phyloP scores from a whole-genome alignment of 92 coral and sea anemone genomes.

The Scolanthus callimorphus region DNA sequence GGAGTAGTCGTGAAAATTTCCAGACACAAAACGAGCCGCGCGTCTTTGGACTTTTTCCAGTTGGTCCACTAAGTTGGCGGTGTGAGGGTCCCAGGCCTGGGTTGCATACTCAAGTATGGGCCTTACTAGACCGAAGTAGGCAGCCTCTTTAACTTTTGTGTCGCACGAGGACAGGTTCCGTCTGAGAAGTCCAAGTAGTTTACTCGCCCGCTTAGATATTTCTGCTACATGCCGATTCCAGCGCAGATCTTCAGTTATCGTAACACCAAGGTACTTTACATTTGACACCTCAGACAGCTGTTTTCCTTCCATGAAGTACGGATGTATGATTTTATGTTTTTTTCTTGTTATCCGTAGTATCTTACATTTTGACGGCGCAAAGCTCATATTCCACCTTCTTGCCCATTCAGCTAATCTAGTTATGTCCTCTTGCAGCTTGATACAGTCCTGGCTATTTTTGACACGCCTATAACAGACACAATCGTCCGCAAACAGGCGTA shows the following conservation, averaged over 20 bases:
- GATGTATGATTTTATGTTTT: constrained; percentile 1
- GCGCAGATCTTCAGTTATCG: constrained; percentile 6
- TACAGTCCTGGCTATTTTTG: constrained; percentile 7
- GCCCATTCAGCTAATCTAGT: constrained; percentile 4
- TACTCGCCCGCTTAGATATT: background rate
- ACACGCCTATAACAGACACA: constrained; percentile 11
- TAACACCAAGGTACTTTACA: constrained; percentile 9
- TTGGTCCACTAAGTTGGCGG: background rate
- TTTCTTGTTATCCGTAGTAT: too few species aligned
- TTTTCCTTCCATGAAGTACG: background rate
- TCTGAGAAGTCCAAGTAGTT: constrained; percentile 9
- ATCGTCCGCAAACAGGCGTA: background rate
- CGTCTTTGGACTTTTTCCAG: constrained; percentile 6
- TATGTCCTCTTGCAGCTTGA: constrained; percentile 5
- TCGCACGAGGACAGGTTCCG: constrained; percentile 3
- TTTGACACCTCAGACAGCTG: background rate
- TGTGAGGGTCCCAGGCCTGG: constrained; percentile 10
- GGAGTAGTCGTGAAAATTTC: background rate
- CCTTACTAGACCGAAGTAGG: constrained; percentile 6
- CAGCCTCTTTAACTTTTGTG: constrained; percentile 10
- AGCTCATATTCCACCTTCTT: constrained; percentile 1
- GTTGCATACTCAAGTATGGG: constrained; percentile 10
- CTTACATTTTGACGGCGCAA: too few species aligned
- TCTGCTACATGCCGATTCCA: constrained; percentile 5
- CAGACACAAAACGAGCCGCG: background rate